Percentiles rank a stretch among this genome's conserved stretches.
phyloP scores from a whole-genome alignment of 2,888 invertebrate genomes.

The Pegoplata infirma region DNA sequence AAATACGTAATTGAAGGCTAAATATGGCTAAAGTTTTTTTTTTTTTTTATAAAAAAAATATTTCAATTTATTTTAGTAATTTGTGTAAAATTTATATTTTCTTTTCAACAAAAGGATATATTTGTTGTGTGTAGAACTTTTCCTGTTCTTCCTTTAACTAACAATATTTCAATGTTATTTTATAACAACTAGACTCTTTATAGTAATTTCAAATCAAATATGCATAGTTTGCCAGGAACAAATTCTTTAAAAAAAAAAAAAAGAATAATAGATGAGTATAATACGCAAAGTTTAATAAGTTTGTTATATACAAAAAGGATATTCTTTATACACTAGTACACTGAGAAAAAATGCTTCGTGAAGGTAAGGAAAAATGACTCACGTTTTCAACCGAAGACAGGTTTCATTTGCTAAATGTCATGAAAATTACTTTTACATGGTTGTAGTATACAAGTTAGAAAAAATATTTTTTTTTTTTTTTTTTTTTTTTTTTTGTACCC shows the following conservation, averaged over 20 bases:
- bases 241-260: not conserved
- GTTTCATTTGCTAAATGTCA: no score
- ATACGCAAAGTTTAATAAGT: constrained; percentile 32
- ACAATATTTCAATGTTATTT: not conserved
- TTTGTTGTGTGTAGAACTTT: not conserved
- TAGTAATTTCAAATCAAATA: constrained; percentile 1
- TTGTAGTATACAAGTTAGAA: no score
- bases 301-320: no score
- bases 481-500: no score
- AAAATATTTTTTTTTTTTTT: no score
- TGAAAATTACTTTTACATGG: no score
- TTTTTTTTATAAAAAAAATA: not conserved
- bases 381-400: no score
- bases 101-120: not conserved
- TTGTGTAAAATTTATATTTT: not conserved
- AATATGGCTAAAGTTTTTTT: not conserved
- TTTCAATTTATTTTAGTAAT: not conserved
- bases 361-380: no score
- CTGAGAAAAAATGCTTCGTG: no score
- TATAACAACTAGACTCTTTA: not conserved
- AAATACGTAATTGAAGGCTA: constrained; percentile 17
- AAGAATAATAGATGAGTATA: not conserved
- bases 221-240: constrained; percentile 16
- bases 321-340: no score
- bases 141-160: not conserved